These are phyloP conservation scores for Cataglyphis livida DNA, from an alignment of 2,888 invertebrate genomes.

Conservation along the genomic window DNA sequence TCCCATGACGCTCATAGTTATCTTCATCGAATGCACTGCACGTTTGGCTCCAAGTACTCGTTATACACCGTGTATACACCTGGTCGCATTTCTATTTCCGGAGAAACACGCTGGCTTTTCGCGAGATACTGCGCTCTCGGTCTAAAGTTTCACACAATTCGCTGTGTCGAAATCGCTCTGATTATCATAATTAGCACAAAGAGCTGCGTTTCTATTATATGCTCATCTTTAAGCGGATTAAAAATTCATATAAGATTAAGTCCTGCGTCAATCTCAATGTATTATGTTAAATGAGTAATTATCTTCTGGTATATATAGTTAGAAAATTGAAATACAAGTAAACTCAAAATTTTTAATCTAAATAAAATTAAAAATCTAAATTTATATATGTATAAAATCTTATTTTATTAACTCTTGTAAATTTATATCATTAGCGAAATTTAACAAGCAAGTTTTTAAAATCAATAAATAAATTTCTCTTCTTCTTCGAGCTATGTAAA, in stretches of 20 bases:
- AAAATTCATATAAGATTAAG: neutral
- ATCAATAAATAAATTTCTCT: neutral
- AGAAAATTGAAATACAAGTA: neutral
- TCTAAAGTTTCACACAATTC: neutral
- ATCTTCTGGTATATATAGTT: neutral
- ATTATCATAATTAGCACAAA: conserved; percentile 10
- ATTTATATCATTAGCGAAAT: neutral
- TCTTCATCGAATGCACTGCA: conserved; percentile 47
- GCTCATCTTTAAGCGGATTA: neutral
- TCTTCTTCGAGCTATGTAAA: neutral
- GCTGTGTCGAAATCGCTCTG: neutral
- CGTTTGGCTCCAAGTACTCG: neutral
- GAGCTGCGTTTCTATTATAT: neutral
- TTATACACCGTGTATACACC: neutral
- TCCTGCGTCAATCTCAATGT: neutral
- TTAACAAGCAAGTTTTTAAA: neutral
- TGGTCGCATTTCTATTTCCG: neutral
- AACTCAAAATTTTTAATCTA: neutral
- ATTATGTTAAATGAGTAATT: neutral
- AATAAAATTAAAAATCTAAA: neutral
- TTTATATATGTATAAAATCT: neutral
- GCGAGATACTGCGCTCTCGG: neutral
- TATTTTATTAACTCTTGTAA: neutral
- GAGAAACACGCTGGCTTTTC: neutral
- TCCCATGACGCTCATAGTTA: conserved; percentile 66